Evolutionary conservation across 2,113 vertebrate species (phyloP), one percentile per base, ranked within the genome.

Genomic region (Panthera leo): DNA sequence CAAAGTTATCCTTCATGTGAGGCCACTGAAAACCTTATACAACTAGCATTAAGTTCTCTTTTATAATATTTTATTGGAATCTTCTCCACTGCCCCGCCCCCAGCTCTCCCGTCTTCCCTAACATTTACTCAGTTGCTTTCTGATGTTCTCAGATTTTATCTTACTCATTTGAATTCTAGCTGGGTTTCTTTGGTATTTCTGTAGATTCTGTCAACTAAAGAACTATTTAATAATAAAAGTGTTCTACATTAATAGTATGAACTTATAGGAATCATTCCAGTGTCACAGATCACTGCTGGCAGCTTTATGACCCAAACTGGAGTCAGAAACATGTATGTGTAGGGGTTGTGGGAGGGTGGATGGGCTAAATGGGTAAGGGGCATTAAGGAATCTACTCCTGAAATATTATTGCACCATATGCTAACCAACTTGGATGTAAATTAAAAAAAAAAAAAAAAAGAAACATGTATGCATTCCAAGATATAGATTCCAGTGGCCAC

Each of bases 41-140:
- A 80, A 78, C 42, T 18, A 92, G 7, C 14, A 48, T 75, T n/a
- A 80, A 76, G 39, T 84, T 88, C 21, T 65, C 42, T 85, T 89
- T 61, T 34, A 48, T 3, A 68, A 76, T 23, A 79, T 68, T 79
- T 78, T 68, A 27, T 34, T 48, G 31, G 9, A 76, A 67, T 89
- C 36, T n/a, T 79, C 16, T 63, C 21, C 58, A 61, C 58, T 21
- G 23, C 7, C 18, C 21, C 8, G 29, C 79, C 4, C 16, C 23
- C 36, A 78, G 2, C 16, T 29, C 18, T 89, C 53, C 13, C 25
- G 48, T 95, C 90, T 68, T 67, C 68, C 39, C 39, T 78, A 82
- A 95, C 53, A 86, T 85, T 78, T 78, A 95, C 36, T 88, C 39
- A 85, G 55, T 36, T 90, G 53, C 68, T 94, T 94, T 95, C 83